A percentile compares a stretch with the other conserved stretches of the same genome.
Conservation (phyloP, 2,113 vertebrate species). For the Dolichotis patagonum region DNA sequence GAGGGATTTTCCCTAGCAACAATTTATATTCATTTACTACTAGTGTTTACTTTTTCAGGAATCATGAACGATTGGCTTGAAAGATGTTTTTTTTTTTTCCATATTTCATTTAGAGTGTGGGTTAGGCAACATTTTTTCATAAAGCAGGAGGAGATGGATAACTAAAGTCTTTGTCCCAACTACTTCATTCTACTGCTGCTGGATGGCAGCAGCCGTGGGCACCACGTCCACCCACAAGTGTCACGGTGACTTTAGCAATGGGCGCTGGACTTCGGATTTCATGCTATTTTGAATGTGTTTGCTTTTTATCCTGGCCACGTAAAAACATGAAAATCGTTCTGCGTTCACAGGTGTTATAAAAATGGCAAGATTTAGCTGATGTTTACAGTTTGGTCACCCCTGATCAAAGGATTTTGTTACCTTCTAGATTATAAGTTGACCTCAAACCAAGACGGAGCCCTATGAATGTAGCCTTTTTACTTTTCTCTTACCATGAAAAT, state of each 20-base stretch:
- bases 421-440: background rate
- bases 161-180: background rate
- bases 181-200: background rate
- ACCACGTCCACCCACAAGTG: background rate
- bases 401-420: background rate
- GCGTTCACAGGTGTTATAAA: background rate
- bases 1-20: background rate
- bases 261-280: background rate
- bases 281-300: background rate
- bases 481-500: background rate
- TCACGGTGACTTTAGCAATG: background rate
- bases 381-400: background rate
- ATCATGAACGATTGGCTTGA: background rate
- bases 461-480: background rate
- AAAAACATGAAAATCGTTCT: background rate
- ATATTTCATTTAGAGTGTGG: background rate
- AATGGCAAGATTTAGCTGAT: background rate
- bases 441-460: background rate
- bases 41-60: background rate
- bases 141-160: background rate
- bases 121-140: background rate
- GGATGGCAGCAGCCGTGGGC: rapidly evolving
- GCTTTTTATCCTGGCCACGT: background rate
- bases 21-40: background rate
- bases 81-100: background rate